Evolutionary conservation across 1,140 invertebrate genomes (phyloP).

Genomic region (Bombus picipes): DNA sequence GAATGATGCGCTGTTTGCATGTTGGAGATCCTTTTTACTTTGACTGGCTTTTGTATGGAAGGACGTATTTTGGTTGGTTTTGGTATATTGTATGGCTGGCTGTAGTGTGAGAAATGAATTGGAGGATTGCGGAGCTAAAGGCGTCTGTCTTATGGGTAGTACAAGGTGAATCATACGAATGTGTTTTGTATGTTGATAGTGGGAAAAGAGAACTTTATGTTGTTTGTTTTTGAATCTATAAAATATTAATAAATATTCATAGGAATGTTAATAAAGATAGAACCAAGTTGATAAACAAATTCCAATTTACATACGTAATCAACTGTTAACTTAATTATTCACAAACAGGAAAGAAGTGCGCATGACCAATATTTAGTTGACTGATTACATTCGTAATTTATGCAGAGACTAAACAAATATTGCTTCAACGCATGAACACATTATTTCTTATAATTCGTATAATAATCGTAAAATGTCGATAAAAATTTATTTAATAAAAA

Average conservation of each 20-base stretch:
- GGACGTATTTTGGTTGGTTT: not conserved
- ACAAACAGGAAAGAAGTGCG: too few species aligned
- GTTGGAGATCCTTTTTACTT: not conserved
- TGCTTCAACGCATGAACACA: not conserved
- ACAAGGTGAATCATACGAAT: not conserved
- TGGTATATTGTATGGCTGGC: not conserved
- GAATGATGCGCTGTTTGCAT: not conserved
- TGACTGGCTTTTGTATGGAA: not conserved
- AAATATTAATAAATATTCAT: too few species aligned
- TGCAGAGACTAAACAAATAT: not conserved
- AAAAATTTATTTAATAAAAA: not conserved
- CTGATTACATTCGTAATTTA: conserved; percentile 5
- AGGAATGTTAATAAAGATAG: too few species aligned
- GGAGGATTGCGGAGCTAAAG: not conserved
- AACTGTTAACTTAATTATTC: too few species aligned
- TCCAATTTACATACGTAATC: too few species aligned
- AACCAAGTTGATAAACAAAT: too few species aligned
- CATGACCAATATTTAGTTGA: not conserved
- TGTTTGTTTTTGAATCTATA: too few species aligned
- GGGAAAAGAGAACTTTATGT: too few species aligned
- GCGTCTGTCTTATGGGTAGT: not conserved
- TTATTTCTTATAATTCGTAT: not conserved
- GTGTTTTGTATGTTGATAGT: too few species aligned
- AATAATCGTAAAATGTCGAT: not conserved
- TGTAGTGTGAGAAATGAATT: not conserved